phyloP scores from a whole-genome alignment of 2,888 invertebrate genomes.

The Lycophotia porphyrea region DNA sequence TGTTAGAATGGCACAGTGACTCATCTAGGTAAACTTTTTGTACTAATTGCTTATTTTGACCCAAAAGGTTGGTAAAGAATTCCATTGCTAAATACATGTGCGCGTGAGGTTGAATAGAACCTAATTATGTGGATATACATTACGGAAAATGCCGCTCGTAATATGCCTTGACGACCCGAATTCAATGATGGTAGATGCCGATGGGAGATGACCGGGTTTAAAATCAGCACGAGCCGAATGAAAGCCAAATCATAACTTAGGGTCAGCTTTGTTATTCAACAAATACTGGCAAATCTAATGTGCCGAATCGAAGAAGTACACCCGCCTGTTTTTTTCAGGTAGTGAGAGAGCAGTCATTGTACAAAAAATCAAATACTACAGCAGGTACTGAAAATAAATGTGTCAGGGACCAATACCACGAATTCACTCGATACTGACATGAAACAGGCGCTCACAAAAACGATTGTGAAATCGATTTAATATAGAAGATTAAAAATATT shows the following conservation, averaged over 20 bases:
- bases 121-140: too few relatives aligned
- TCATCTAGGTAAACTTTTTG: constrained; percentile 6
- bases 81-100: background rate
- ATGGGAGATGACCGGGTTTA: too few relatives aligned
- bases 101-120: too few relatives aligned
- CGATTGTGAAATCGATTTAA: constrained; percentile 71
- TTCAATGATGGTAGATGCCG: too few relatives aligned
- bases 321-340: too few relatives aligned
- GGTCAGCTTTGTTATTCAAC: too few relatives aligned
- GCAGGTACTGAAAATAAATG: constrained; percentile 39
- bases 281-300: too few relatives aligned
- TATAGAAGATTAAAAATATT: constrained; percentile 70
- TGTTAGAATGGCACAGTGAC: constrained; percentile 7
- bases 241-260: too few relatives aligned
- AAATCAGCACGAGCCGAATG: too few relatives aligned
- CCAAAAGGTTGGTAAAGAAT: constrained; percentile 8
- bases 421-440: constrained; percentile 59
- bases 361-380: constrained; percentile 21
- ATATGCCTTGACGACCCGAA: too few relatives aligned
- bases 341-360: background rate
- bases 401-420: constrained; percentile 53
- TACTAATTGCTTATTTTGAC: constrained; percentile 1
- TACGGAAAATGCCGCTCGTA: too few relatives aligned
- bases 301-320: too few relatives aligned
- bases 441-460: constrained; percentile 68